Evolutionary conservation across 35 echinoderm and acorn worm species (phyloP).

Genomic region (Ptychodera flava): DNA sequence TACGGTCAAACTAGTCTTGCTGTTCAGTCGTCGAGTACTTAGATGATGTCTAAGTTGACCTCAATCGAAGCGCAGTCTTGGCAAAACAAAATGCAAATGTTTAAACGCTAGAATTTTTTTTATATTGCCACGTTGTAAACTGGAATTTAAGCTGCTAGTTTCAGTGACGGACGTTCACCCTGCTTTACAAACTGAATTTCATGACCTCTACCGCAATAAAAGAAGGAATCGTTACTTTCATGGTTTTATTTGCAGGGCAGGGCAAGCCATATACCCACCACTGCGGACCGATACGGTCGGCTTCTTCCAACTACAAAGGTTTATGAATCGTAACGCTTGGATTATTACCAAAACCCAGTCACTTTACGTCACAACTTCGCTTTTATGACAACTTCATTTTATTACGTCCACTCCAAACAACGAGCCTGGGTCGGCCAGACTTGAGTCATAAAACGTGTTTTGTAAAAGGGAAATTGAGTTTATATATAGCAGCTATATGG

Average conservation of each 20-base stretch:
- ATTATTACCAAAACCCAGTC: not conserved
- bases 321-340: not conserved
- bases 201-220: not conserved
- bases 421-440: not conserved
- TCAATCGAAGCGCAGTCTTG: too few relatives aligned
- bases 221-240: not conserved
- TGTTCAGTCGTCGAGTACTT: too few relatives aligned
- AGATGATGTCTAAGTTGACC: too few relatives aligned
- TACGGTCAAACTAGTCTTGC: too few relatives aligned
- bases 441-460: not conserved
- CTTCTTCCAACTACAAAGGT: too few relatives aligned
- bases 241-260: too few relatives aligned
- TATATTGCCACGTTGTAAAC: not conserved
- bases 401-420: not conserved
- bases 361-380: not conserved
- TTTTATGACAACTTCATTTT: not conserved
- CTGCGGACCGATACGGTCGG: too few relatives aligned
- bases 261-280: too few relatives aligned
- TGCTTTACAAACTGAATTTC: not conserved
- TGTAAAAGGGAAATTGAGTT: not conserved
- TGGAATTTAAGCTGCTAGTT: too few relatives aligned
- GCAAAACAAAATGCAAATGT: not conserved
- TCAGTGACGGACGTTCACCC: not conserved
- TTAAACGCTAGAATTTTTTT: not conserved
- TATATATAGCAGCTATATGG: not conserved